Percentiles rank a stretch among this genome's conserved stretches.
Conservation (phyloP, 2,113 vertebrate genomes). For the Macquaria ambigua region DNA sequence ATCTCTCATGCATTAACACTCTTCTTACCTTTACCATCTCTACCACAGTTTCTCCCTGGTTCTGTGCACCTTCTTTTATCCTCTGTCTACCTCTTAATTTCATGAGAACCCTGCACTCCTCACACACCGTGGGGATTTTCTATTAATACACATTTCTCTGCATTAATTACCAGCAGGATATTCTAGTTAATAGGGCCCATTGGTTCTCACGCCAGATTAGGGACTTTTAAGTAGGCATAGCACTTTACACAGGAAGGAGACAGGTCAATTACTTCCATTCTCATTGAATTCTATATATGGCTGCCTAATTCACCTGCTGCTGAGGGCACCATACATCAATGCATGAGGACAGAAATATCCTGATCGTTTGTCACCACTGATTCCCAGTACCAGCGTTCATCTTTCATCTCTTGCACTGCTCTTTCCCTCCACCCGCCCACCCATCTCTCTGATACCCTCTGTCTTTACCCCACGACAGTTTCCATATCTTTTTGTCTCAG, state of each 20-base stretch:
- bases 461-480: constrained; percentile 57
- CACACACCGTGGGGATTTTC: constrained; percentile 35
- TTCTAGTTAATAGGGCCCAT: constrained; percentile 57
- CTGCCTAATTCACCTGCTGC: constrained; percentile 65
- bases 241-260: constrained; percentile 65
- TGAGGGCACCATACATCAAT: constrained; percentile 72
- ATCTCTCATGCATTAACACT: constrained; percentile 7
- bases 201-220: constrained; percentile 59
- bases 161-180: constrained; percentile 68
- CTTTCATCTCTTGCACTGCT: constrained; percentile 52
- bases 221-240: constrained; percentile 45
- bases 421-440: constrained; percentile 19
- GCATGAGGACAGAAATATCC: constrained; percentile 73
- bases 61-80: constrained; percentile 29
- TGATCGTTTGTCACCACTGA: constrained; percentile 79
- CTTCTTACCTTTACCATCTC: constrained; percentile 31
- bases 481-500: constrained; percentile 62
- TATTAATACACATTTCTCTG: constrained; percentile 72
- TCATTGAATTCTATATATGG: constrained; percentile 73
- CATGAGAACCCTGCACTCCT: constrained; percentile 34
- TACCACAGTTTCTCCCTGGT: neutral
- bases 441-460: constrained; percentile 49
- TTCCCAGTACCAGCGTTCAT: constrained; percentile 65
- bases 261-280: constrained; percentile 74
- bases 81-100: constrained; percentile 17